phyloP scores from a whole-genome alignment of 2,797 vertebrate genomes.

The Gallinago nigripennis region DNA sequence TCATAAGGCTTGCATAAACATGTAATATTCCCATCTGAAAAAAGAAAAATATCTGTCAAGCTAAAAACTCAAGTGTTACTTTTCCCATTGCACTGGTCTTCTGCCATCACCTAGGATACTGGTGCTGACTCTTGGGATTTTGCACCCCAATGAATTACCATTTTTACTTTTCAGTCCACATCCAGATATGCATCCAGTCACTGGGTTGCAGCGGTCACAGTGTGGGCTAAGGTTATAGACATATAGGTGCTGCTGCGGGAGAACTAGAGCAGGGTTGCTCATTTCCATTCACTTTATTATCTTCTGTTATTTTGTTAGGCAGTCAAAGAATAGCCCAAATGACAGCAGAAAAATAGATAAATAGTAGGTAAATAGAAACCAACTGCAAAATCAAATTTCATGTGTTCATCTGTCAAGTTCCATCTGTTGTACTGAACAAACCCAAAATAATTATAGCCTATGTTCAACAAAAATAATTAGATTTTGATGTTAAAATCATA shows the following conservation, averaged over 20 bases:
- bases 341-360: background rate
- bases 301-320: background rate
- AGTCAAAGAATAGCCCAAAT: background rate
- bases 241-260: background rate
- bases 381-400: background rate
- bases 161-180: background rate
- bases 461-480: background rate
- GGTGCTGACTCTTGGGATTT: background rate
- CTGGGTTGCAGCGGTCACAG: background rate
- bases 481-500: background rate
- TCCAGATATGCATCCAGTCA: background rate
- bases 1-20: background rate
- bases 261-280: background rate
- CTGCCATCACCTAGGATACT: background rate
- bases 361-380: background rate
- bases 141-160: background rate
- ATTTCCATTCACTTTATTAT: background rate
- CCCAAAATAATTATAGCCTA: background rate
- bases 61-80: background rate
- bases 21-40: background rate
- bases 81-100: background rate
- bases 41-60: background rate
- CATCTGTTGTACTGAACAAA: background rate
- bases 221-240: background rate
- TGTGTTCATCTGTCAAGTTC: background rate